Evolutionary conservation across 2,888 invertebrate genomes (phyloP).

Genomic region (Caenorhabditis wallacei): DNA sequence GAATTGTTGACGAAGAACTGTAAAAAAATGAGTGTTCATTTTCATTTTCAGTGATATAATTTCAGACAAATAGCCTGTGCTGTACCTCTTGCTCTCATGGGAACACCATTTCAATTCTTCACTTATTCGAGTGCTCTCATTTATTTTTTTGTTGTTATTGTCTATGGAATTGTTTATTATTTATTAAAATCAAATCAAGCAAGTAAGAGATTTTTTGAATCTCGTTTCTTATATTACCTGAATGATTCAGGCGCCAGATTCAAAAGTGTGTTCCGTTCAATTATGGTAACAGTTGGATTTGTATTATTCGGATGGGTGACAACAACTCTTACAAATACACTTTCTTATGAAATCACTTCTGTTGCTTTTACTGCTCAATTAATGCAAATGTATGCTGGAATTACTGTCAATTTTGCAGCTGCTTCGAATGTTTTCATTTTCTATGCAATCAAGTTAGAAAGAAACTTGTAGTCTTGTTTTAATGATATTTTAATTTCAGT

Average conservation of each 20-base stretch:
- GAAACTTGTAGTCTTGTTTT: background rate
- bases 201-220: conserved; percentile 18
- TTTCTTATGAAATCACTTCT: conserved; percentile 47
- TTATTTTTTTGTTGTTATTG: conserved; percentile 51
- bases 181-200: conserved; percentile 51
- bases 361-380: conserved; percentile 28
- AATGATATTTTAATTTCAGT: conserved; percentile 13
- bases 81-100: conserved; percentile 58
- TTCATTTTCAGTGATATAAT: background rate
- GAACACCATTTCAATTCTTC: conserved; percentile 56
- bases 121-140: conserved; percentile 63
- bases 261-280: conserved; percentile 67
- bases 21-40: background rate
- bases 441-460: conserved; percentile 65
- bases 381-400: conserved; percentile 69
- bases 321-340: conserved; percentile 61
- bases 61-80: conserved; percentile 48
- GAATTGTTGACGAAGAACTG: conserved; percentile 33
- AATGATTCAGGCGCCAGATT: conserved; percentile 54
- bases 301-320: conserved; percentile 66
- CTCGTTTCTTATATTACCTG: background rate
- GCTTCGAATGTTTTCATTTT: conserved; percentile 67
- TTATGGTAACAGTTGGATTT: conserved; percentile 62
- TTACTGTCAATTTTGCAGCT: conserved; percentile 68
- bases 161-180: conserved; percentile 56